These are phyloP conservation scores for Scaptomyza tumidula DNA, from an alignment of 2,888 invertebrate genomes.

Conservation along the genomic window DNA sequence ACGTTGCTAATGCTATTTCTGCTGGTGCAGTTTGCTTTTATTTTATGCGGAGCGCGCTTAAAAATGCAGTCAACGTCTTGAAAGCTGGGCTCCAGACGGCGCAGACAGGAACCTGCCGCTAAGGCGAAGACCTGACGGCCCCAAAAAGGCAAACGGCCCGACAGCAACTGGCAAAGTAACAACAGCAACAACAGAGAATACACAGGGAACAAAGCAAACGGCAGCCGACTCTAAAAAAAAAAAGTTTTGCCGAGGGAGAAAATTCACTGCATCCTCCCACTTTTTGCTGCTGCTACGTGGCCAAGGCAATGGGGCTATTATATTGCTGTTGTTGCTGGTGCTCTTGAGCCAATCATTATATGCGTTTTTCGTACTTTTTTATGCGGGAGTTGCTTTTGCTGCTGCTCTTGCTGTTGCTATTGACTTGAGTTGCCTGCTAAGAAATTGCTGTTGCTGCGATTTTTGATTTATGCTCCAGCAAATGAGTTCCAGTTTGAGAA, in stretches of 20 bases:
- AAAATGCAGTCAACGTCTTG: conserved; percentile 78
- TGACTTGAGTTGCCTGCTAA: conserved; percentile 30
- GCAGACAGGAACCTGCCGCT: conserved; percentile 78
- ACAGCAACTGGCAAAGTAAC: conserved; percentile 50
- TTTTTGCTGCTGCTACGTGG: conserved; percentile 74
- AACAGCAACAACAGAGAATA: conserved; percentile 35
- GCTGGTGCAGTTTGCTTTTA: conserved; percentile 76
- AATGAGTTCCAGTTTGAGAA: conserved; percentile 68
- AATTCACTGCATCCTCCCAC: conserved; percentile 83
- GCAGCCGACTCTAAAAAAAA: conserved; percentile 58
- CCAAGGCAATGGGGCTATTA: conserved; percentile 65
- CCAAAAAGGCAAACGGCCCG: conserved; percentile 79
- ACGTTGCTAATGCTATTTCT: conserved; percentile 15
- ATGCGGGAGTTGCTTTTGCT: conserved; percentile 74
- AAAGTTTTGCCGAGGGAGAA: conserved; percentile 67
- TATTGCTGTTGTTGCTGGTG: conserved; percentile 51
- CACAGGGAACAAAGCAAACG: conserved; percentile 37
- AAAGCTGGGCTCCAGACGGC: conserved; percentile 60
- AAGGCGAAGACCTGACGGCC: conserved; percentile 77
- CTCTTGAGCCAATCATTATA: conserved; percentile 74
- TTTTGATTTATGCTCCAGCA: conserved; percentile 75
- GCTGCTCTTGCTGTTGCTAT: conserved; percentile 40
- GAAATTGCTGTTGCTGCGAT: conserved; percentile 56
- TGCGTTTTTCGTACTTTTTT: conserved; percentile 75
- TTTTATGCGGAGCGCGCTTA: conserved; percentile 79